Evolutionary conservation across 2,888 invertebrate species (phyloP), one percentile per base, ranked within the genome.

Genomic region (Chorisops tibialis): DNA sequence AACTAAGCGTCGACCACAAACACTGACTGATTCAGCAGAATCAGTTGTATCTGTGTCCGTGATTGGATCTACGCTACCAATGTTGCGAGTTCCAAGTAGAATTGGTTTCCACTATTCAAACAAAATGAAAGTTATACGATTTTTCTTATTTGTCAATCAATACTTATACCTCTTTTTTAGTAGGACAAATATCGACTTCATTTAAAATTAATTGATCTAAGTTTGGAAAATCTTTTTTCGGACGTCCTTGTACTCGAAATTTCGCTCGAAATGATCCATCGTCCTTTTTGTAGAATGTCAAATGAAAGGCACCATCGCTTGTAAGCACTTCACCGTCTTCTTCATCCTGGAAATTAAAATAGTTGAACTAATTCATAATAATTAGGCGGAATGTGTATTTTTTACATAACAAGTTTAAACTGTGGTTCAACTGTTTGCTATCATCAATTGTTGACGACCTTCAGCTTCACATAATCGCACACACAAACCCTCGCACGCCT

Each of bases 191-290:
- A 18, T 66, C 63, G 2, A 45, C 22, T 1, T 52, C 62, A 39
- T 66, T 66, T 16, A 66, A 35, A 22, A 49, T 14, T 12, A 66
- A 18, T 37, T 38, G 41, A 9, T 18, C 56, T 11, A 63, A 39
- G 11, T 58, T 37, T 16, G 65, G 65, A 58, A 66, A 66, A 37
- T 49, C 39, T 24, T 30, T 30, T 52, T 51, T 59, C n/a, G 66
- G 59, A 9, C 62, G 63, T 4, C 63, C 61, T 39, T 52, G 16
- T 1, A 65, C 61, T 18, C n/a, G 19, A 30, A 66, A 63, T 9
- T 63, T 43, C 6, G 58, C 35, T 5, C 38, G n/a, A 14, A 24
- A 58, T 22, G 59, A 14, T 14, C 16, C 48, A 4, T 43, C 19
- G 14, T 50, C 35, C 16, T 61, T 47, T 19, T 54, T 47, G 6